Conservation (phyloP, 2,113 vertebrate genomes). For the Tragulus kanchil region DNA sequence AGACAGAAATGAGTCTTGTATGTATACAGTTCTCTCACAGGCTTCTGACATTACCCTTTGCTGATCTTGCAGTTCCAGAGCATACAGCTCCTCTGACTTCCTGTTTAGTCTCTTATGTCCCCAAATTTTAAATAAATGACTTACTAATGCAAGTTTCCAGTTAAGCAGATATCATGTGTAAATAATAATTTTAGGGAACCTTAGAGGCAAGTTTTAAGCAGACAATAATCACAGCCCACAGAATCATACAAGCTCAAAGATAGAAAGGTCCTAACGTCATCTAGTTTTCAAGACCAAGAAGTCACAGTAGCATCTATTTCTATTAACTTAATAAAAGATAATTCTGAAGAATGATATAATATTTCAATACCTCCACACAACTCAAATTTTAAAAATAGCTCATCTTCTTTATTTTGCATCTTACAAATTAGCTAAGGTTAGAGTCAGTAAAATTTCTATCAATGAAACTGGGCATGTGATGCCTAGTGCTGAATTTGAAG, state of each 20-base stretch:
- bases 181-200: constrained; percentile 75
- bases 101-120: constrained; percentile 66
- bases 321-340: constrained; percentile 9
- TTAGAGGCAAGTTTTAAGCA: constrained; percentile 75
- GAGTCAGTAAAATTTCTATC: constrained; percentile 35
- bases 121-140: constrained; percentile 74
- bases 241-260: not conserved
- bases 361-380: constrained; percentile 23
- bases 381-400: constrained; percentile 26
- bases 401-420: not conserved
- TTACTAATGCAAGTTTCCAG: constrained; percentile 70
- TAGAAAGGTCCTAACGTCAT: constrained; percentile 53
- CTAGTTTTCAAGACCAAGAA: constrained; percentile 45
- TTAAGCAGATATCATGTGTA: constrained; percentile 65
- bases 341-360: constrained; percentile 39
- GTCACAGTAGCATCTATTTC: constrained; percentile 17
- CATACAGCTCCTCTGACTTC: constrained; percentile 64
- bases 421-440: not conserved
- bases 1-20: constrained; percentile 58
- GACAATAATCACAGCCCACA: constrained; percentile 65
- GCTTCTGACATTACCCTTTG: constrained; percentile 75
- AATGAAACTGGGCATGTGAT: not conserved
- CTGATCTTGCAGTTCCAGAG: constrained; percentile 74
- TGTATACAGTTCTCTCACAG: constrained; percentile 60
- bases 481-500: not conserved